Evolutionary conservation across 2,797 vertebrate genomes (phyloP).

Genomic region (Tangara arthus): DNA sequence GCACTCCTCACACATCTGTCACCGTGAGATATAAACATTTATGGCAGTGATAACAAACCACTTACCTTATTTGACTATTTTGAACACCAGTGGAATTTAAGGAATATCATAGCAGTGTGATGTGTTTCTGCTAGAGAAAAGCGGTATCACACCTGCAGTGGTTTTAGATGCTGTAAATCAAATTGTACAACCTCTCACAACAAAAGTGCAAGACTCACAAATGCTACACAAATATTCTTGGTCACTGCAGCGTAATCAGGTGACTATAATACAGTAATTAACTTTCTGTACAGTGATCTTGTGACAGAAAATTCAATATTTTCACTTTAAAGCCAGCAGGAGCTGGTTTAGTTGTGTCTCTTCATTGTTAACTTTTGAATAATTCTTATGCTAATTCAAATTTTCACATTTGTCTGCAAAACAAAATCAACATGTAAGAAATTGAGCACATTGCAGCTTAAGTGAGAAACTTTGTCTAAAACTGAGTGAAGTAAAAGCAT

Average conservation of each 20-base stretch:
- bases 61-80: slow-evolving; percentile 47
- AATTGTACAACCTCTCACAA: neutral
- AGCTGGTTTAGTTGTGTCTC: slow-evolving; percentile 40
- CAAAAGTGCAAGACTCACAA: neutral
- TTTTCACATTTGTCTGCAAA: neutral
- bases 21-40: slow-evolving; percentile 64
- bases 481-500: neutral
- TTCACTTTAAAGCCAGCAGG: slow-evolving; percentile 22
- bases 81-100: slow-evolving; percentile 27
- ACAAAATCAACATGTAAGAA: neutral
- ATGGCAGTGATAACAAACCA: slow-evolving; percentile 58
- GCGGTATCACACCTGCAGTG: neutral
- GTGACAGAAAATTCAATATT: slow-evolving; percentile 32
- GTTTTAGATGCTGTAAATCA: slow-evolving; percentile 40
- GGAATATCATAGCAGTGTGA: slow-evolving; percentile 20
- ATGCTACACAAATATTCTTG: neutral
- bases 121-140: slow-evolving; percentile 41
- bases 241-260: neutral
- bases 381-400: neutral
- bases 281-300: neutral
- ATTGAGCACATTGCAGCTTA: neutral
- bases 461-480: neutral
- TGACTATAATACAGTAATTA: neutral
- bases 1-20: slow-evolving; percentile 49
- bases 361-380: slow-evolving; percentile 22